These are phyloP conservation scores for Leptogaster cylindrica DNA, from an alignment of 2,888 invertebrate species.

Conservation along the genomic window DNA sequence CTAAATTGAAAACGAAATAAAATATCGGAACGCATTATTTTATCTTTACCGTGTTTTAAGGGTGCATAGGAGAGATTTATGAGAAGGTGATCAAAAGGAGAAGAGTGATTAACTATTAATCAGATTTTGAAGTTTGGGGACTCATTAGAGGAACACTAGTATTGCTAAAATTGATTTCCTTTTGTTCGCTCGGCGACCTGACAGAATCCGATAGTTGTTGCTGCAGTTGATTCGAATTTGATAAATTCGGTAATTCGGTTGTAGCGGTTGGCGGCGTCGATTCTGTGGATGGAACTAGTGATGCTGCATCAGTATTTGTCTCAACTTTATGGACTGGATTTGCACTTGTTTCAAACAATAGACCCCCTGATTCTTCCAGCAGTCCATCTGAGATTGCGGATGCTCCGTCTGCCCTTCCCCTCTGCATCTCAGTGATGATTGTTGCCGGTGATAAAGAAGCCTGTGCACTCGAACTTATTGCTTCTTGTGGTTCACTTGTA, in stretches of 20 bases:
- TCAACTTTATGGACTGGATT: too few relatives aligned
- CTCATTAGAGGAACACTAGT: background rate
- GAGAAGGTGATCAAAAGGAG: too few relatives aligned
- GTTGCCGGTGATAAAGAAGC: background rate
- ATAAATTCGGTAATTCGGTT: background rate
- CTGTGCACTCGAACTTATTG: background rate
- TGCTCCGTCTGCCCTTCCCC: conserved; percentile 60
- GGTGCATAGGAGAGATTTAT: too few relatives aligned
- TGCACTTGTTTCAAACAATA: conserved; percentile 7
- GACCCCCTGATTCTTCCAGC: background rate
- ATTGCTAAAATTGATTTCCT: background rate
- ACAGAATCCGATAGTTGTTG: too few relatives aligned
- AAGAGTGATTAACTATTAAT: conserved; percentile 21
- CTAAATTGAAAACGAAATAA: background rate
- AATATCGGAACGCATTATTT: background rate
- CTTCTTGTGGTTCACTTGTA: background rate
- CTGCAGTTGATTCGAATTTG: background rate
- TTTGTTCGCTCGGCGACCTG: background rate
- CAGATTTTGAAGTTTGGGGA: background rate
- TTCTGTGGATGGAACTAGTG: too few relatives aligned
- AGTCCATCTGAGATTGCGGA: conserved; percentile 51
- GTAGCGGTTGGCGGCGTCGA: background rate
- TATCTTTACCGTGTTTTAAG: too few relatives aligned
- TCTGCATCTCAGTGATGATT: conserved; percentile 49
- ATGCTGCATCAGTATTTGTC: too few relatives aligned